These are phyloP conservation scores for Heliconius congener DNA, from an alignment of 1,140 invertebrate species.

Conservation along the genomic window DNA sequence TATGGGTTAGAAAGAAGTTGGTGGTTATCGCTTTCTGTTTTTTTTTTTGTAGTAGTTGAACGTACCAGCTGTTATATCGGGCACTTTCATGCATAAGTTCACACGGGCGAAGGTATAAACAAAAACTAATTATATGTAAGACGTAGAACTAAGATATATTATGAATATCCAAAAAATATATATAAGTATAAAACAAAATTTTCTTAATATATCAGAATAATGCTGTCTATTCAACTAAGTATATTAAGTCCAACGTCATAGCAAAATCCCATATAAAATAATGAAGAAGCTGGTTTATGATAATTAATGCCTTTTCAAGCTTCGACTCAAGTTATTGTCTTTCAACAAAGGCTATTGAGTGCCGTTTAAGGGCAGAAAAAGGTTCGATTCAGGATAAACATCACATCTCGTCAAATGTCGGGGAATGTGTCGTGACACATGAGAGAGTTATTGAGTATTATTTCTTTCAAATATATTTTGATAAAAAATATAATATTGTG, in stretches of 20 bases:
- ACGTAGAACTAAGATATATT: no score
- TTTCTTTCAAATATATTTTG: not conserved
- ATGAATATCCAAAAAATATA: no score
- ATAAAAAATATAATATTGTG: no score
- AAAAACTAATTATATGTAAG: no score
- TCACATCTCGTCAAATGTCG: conserved; percentile 51
- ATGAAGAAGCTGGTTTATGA: conserved; percentile 53
- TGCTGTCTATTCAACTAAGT: not conserved
- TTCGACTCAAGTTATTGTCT: conserved; percentile 62
- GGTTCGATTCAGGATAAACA: conserved; percentile 61
- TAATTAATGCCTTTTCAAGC: conserved; percentile 69
- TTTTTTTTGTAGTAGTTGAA: not conserved
- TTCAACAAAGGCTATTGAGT: conserved; percentile 67
- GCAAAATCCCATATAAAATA: conserved; percentile 7
- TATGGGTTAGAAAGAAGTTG: not conserved
- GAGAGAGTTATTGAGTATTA: conserved; percentile 9
- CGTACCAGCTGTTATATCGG: no score
- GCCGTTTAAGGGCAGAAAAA: conserved; percentile 74
- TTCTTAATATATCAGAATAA: no score
- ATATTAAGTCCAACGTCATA: not conserved
- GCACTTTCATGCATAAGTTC: no score
- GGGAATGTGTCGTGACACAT: conserved; percentile 28
- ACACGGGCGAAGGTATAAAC: no score
- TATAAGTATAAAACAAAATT: no score
- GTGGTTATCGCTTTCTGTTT: not conserved